Conservation (phyloP, 2,888 invertebrate species). For the Lithophane ornitopus region DNA sequence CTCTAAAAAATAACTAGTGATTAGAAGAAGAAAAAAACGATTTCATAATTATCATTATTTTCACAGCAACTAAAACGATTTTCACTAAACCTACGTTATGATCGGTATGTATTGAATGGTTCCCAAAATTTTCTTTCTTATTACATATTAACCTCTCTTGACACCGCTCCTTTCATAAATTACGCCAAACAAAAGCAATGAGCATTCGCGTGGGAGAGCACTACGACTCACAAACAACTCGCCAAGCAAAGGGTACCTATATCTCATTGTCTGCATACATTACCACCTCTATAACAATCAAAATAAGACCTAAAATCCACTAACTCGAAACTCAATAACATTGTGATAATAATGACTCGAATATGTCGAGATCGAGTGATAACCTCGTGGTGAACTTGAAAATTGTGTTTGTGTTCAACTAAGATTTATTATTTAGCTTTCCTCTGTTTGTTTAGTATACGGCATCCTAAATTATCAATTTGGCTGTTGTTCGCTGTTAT, state of each 20-base stretch:
- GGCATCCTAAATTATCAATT: constrained; percentile 59
- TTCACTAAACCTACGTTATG: background rate
- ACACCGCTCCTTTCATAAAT: constrained; percentile 61
- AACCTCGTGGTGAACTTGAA: constrained; percentile 82
- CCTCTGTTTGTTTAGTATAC: constrained; percentile 44
- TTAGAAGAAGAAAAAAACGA: background rate
- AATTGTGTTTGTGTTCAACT: constrained; percentile 78
- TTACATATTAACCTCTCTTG: constrained; percentile 14
- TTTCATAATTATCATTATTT: background rate
- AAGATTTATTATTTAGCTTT: constrained; percentile 76
- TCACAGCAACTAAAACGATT: no score
- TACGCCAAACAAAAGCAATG: constrained; percentile 81
- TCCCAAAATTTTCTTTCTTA: background rate
- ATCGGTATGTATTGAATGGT: background rate
- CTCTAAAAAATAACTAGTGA: background rate
- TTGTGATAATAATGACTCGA: constrained; percentile 76
- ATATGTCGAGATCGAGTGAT: constrained; percentile 83
- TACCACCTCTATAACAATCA: constrained; percentile 61
- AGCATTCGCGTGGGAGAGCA: constrained; percentile 82
- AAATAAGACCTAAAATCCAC: constrained; percentile 62
- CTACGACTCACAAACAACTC: constrained; percentile 82
- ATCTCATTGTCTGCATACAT: constrained; percentile 62
- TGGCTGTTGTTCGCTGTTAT: constrained; percentile 51
- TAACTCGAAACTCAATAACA: constrained; percentile 22
- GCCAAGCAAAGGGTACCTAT: constrained; percentile 78